Conservation (phyloP, 2,113 vertebrate species). For the Melanocharis versteri region DNA sequence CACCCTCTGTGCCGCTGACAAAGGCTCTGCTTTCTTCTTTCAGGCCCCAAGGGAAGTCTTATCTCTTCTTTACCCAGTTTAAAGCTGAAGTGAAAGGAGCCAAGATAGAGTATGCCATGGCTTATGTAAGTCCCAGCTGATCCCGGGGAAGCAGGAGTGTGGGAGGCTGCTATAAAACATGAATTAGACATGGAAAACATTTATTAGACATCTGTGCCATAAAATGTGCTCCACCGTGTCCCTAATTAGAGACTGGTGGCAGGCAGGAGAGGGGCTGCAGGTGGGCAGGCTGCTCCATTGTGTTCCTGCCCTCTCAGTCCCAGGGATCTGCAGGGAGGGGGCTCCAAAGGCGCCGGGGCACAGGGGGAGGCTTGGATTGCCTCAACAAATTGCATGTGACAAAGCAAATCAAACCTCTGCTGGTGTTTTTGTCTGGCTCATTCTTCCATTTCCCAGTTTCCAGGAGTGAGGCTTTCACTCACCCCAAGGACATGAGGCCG, state of each 20-base stretch:
- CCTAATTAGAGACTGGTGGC: not conserved
- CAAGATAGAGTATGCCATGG: conserved; percentile 87
- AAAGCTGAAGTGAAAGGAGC: conserved; percentile 88
- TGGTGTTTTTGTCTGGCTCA: not conserved
- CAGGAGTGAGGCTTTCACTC: not conserved
- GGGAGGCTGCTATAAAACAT: conserved; percentile 19
- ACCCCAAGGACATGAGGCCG: not conserved
- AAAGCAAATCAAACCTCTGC: not conserved
- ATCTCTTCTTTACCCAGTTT: conserved; percentile 97
- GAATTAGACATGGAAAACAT: conserved; percentile 13
- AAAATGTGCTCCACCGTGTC: not conserved
- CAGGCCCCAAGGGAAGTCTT: conserved; percentile 96
- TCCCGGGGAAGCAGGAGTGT: not conserved
- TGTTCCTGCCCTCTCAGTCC: not conserved
- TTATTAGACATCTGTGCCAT: conserved; percentile 18
- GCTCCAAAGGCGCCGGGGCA: not conserved
- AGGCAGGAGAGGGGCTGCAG: not conserved
- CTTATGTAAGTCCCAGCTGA: conserved; percentile 85
- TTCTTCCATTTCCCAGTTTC: not conserved
- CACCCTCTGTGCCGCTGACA: not conserved
- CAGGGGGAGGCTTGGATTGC: not conserved
- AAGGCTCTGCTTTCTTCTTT: not conserved
- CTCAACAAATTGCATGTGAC: not conserved
- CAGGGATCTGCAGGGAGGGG: not conserved
- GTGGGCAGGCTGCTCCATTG: not conserved